A percentile compares a stretch with the other conserved stretches of the same genome.
Evolutionary conservation across 2,888 invertebrate genomes (phyloP).

Genomic region (Chaetogeoica ovagalla): DNA sequence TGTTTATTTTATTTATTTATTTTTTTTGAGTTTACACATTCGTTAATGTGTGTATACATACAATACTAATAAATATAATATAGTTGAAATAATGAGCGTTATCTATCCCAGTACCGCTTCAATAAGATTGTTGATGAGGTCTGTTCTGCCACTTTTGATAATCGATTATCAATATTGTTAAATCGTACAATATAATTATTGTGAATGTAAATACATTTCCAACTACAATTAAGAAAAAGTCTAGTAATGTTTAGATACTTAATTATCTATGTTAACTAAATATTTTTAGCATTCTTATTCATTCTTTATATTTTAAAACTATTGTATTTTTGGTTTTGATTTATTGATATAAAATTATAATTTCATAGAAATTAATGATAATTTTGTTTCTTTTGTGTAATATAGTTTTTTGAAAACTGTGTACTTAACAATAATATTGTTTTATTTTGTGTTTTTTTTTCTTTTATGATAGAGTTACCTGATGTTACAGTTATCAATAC

Average conservation of each 20-base stretch:
- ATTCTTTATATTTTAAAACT: slow-evolving; percentile 36
- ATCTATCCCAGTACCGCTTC: background rate
- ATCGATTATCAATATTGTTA: slow-evolving; percentile 18
- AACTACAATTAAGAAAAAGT: slow-evolving; percentile 23
- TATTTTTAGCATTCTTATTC: slow-evolving; percentile 35
- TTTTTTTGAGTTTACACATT: background rate
- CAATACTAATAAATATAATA: slow-evolving; percentile 4
- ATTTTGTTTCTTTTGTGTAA: slow-evolving; percentile 45
- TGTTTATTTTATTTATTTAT: background rate
- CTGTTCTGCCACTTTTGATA: background rate
- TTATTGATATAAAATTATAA: slow-evolving; percentile 15
- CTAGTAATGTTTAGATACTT: slow-evolving; percentile 35
- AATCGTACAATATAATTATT: background rate
- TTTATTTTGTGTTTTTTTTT: background rate
- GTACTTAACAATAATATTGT: slow-evolving; percentile 39
- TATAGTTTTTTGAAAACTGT: slow-evolving; percentile 39
- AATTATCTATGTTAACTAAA: slow-evolving; percentile 27
- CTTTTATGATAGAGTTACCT: background rate
- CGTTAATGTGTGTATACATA: background rate
- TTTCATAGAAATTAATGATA: slow-evolving; percentile 38
- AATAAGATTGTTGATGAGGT: background rate
- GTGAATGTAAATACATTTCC: slow-evolving; percentile 27
- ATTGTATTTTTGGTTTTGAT: slow-evolving; percentile 39
- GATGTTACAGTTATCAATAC: background rate
- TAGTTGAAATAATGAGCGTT: background rate